Base-by-base conservation (phyloP, 2,888 invertebrate species). In the Agrochola lota region DNA sequence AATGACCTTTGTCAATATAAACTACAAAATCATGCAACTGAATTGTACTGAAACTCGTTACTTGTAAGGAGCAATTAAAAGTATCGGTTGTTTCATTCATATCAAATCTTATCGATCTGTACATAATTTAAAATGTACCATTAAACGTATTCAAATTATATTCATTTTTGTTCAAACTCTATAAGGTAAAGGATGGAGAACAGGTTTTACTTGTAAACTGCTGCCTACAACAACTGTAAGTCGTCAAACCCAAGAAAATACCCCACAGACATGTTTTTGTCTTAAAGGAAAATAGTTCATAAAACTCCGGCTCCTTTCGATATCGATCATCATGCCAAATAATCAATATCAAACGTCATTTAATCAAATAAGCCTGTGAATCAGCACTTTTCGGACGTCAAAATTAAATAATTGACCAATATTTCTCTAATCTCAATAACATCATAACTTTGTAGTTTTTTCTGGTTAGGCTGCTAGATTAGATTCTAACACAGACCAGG, bases 181-280 rank as follows among this genome's bases (percentile, higher is more conserved):
- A 35, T 70, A 83, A 70, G 83, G 77, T 35, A 72, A 85, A 72
- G 17, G 52, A 72, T 62, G 46, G 57, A 70, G 43, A 73, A 83
- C 86, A 40, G 78, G 86, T 83, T 85, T 64, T 46, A 67, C 49
- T 66, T 49, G 35, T 72, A 62, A 83, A 46, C 57, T 15, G 52
- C 30, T 66, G 23, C 59, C 62, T 74, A 68, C 64, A 23, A 23
- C 40, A 15, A 49, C 26, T 55, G 35, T 52, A 49, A 71, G 60
- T 77, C 57, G 52, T 62, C 49, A 62, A 64, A 73, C 23, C 52
- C 20, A 63, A 46, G 35, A 74, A n/a, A n/a, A 60, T 68, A 68
- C 20, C 59, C 46, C 23, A 35, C 11, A 55, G 17, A 77, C 26
- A 49, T 8, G 62, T 57, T 57, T 26, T 64, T 5, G 59, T 57